phyloP scores from a whole-genome alignment of 2,113 vertebrate genomes.

The Oreochromis tanganicae region DNA sequence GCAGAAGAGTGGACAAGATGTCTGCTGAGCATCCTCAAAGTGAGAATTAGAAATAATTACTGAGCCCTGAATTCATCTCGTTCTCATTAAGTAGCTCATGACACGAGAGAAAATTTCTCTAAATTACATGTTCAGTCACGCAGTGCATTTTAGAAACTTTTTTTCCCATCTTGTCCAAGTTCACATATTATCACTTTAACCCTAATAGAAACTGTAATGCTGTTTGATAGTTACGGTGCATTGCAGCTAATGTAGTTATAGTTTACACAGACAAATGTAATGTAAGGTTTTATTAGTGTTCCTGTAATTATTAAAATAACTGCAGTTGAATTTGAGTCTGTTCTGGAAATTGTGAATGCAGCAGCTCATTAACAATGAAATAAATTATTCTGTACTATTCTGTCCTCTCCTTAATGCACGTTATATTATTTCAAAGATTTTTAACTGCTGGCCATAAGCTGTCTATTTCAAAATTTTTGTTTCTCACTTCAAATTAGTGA shows the following conservation, averaged over 20 bases:
- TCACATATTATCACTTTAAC: not conserved
- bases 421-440: not conserved
- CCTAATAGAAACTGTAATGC: not conserved
- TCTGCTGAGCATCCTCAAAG: not conserved
- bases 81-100: not conserved
- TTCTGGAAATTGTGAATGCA: not conserved
- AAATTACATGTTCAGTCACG: not conserved
- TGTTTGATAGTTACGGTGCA: not conserved
- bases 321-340: not conserved
- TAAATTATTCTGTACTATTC: not conserved
- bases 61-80: not conserved
- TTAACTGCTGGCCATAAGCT: not conserved
- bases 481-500: not conserved
- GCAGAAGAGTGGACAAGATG: not conserved
- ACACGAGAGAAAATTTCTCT: not conserved
- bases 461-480: not conserved
- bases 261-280: not conserved
- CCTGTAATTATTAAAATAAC: not conserved
- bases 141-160: not conserved
- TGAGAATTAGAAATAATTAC: not conserved
- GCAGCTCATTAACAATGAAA: not conserved
- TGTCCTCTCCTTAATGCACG: not conserved
- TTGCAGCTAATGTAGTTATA: not conserved
- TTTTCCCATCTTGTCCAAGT: not conserved
- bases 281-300: not conserved